A percentile compares a stretch with the other conserved stretches of the same genome.
Conservation (phyloP, 2,113 vertebrate species). For the Marcusenius ussheri region DNA sequence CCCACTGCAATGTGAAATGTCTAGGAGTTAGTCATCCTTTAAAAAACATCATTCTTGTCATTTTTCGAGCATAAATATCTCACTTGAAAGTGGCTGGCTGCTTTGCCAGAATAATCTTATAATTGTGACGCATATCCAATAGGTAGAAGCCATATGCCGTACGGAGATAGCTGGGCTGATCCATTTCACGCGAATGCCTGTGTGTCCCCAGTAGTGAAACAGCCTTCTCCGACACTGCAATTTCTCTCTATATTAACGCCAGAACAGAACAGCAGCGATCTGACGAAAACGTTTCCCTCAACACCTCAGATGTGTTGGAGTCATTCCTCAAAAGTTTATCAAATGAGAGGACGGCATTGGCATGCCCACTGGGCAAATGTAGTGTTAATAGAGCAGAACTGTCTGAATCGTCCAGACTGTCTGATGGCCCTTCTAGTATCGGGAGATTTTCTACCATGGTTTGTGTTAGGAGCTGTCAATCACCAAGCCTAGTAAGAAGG, state of each 20-base stretch:
- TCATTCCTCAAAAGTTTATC: slow-evolving; percentile 18
- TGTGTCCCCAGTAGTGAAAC: not conserved
- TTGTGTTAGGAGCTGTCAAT: slow-evolving; percentile 7
- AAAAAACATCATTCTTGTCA: not conserved
- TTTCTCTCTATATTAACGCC: not conserved
- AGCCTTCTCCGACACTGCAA: not conserved
- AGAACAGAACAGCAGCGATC: not conserved
- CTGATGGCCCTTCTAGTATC: not conserved
- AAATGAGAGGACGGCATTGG: slow-evolving; percentile 12
- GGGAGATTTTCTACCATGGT: not conserved
- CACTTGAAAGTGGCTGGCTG: not conserved
- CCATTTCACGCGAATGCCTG: not conserved
- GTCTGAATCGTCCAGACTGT: not conserved
- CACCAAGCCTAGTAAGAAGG: not conserved
- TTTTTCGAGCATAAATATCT: not conserved
- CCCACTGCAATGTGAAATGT: not conserved
- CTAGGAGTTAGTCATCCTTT: not conserved
- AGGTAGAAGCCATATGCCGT: not conserved
- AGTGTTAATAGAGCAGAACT: slow-evolving; percentile 10
- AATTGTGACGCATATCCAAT: not conserved
- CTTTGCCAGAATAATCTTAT: not conserved
- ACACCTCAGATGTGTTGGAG: slow-evolving; percentile 14
- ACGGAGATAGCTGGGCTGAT: not conserved
- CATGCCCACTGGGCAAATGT: not conserved
- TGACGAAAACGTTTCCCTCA: not conserved